Evolutionary conservation across 2,113 vertebrate genomes (phyloP), one percentile per base, ranked within the genome.

Genomic region (Puma concolor): DNA sequence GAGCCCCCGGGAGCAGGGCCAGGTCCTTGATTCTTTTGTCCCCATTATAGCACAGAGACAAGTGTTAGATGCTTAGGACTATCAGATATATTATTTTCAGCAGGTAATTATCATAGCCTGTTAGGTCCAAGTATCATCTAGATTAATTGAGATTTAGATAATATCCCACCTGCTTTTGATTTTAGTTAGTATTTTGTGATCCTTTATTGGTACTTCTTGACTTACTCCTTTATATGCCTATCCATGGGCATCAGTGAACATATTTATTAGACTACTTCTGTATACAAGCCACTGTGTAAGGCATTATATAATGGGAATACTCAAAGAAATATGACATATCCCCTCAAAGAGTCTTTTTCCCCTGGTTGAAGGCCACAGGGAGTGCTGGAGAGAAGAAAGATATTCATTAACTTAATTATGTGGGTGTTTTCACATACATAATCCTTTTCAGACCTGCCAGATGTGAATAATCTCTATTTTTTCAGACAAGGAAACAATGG

Each of bases 151-250:
- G 7, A 36, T 19, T 83, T 52, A 80, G 50, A 38, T 44, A 71
- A 52, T n/a, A 63, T 66, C 21, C 33, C 50, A 95, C 66, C 36
- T 84, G 60, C 31, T 72, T 92, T 92, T 74, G 38, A 54, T 81
- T 90, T 9, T 91, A 72, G 87, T 77, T 87, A 90, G n/a, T 86
- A 67, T 79, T 92, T 95, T 92, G 9, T 93, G 72, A 76, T 85
- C 64, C 13, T 85, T 64, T 91, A 33, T 83, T 96, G 60, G 33
- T 36, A 82, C 23, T 54, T 94, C 63, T 91, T 67, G 74, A 52
- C 16, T 87, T 86, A 79, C n/a, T 89, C 38, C 77, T 96, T 44
- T 31, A 94, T 48, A 44, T 92, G 50, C 38, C 74, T 54, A 25
- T 90, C 66, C 50, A 15, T 57, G n/a, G 52, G 31, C 66, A 66